A percentile compares a stretch with the other conserved stretches of the same genome.
Evolutionary conservation across 2,113 vertebrate species (phyloP).

Genomic region (Melanostigma gelatinosum): DNA sequence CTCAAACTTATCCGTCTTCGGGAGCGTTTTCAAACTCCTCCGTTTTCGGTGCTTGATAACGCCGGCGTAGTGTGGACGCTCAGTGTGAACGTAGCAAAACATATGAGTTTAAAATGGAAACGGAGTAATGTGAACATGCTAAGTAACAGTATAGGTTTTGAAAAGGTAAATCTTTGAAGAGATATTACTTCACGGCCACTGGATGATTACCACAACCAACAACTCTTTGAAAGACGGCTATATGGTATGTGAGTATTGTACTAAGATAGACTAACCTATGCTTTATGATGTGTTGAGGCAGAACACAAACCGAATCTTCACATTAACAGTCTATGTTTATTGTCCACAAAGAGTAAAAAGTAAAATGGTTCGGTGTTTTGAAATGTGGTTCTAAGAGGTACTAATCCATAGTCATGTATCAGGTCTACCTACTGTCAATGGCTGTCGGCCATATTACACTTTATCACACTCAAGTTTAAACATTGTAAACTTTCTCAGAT

Average conservation of each 20-base stretch:
- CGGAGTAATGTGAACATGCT: no score
- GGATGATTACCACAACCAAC: neutral
- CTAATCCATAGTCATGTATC: neutral
- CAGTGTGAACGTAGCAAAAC: no score
- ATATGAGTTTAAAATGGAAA: no score
- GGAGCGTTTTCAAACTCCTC: no score
- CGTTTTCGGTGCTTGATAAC: no score
- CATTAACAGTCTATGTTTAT: neutral
- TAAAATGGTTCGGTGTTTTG: neutral
- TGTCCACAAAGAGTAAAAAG: neutral
- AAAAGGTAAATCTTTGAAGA: slow-evolving; percentile 3
- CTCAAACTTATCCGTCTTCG: no score
- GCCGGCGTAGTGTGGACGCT: no score
- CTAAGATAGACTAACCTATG: neutral
- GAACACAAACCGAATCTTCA: neutral
- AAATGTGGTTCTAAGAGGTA: neutral
- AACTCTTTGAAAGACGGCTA: neutral
- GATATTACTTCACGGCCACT: neutral
- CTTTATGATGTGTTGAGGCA: neutral
- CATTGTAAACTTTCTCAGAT: neutral
- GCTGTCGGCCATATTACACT: neutral
- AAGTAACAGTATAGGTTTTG: neutral
- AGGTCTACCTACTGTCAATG: neutral
- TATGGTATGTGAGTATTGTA: neutral
- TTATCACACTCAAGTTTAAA: neutral